A percentile compares a stretch with the other conserved stretches of the same genome.
These are phyloP conservation scores for Rhinolophus ferrumequinum DNA, from an alignment of 2,113 vertebrate genomes.

Conservation along the genomic window DNA sequence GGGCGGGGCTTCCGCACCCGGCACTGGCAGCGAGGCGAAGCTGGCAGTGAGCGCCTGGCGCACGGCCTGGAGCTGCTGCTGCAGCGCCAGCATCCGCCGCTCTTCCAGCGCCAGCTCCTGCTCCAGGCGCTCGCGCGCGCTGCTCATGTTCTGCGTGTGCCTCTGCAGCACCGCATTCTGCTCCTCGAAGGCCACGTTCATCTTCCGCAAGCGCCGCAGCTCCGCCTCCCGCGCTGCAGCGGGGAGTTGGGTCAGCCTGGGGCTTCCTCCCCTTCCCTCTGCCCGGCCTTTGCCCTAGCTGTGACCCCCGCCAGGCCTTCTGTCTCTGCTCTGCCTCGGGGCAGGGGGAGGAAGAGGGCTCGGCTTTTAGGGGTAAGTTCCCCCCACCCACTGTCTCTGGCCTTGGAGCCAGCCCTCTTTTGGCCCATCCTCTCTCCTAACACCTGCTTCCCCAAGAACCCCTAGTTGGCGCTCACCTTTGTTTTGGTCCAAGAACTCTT, in stretches of 20 bases:
- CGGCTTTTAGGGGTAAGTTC: rapidly evolving
- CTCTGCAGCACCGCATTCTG: conserved; percentile 96
- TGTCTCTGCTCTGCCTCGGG: background rate
- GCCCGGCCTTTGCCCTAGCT: background rate
- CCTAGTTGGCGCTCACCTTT: conserved; percentile 88
- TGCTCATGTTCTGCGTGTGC: conserved; percentile 97
- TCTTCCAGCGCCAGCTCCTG: conserved; percentile 96
- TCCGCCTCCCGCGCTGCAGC: conserved; percentile 94
- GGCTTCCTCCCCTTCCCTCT: background rate
- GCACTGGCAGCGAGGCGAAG: conserved; percentile 94
- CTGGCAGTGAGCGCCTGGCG: conserved; percentile 94
- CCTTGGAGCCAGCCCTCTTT: background rate
- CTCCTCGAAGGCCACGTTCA: conserved; percentile 97
- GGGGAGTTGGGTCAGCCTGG: background rate
- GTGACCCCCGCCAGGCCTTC: background rate
- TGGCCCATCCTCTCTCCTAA: too few relatives aligned
- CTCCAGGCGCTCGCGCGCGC: conserved; percentile 96
- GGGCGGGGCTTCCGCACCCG: conserved; percentile 83
- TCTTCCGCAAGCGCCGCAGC: conserved; percentile 94
- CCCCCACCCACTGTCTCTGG: background rate
- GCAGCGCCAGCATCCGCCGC: conserved; percentile 93
- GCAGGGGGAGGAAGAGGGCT: too few relatives aligned
- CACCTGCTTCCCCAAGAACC: background rate
- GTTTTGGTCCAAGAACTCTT: conserved; percentile 98
- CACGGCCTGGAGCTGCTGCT: conserved; percentile 94